These are phyloP conservation scores for Struthidea cinerea DNA, from an alignment of 2,113 vertebrate genomes.

Conservation along the genomic window DNA sequence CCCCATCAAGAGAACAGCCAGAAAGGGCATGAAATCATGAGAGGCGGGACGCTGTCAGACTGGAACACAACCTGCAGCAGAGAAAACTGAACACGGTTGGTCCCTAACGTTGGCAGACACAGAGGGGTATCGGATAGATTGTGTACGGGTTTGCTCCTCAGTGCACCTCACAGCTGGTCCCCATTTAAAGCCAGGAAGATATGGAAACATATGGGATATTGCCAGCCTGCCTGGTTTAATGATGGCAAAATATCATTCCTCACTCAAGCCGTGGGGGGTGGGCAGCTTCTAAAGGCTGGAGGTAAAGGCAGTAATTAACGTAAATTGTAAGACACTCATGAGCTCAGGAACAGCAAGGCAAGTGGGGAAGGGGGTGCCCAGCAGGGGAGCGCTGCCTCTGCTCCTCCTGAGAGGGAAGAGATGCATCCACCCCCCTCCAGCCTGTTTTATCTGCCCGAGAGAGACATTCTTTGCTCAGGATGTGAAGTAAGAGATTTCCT, in stretches of 20 bases:
- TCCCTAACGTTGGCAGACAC: neutral
- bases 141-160: neutral
- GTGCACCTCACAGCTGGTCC: neutral
- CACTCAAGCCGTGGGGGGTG: neutral
- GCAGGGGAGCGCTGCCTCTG: neutral
- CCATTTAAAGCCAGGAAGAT: neutral
- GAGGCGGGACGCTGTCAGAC: fast-evolving
- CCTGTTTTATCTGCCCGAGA: neutral
- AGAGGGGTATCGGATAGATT: neutral
- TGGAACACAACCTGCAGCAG: neutral
- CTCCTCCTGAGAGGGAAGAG: neutral
- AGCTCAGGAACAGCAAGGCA: neutral
- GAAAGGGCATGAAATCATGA: neutral
- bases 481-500: neutral
- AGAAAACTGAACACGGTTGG: neutral
- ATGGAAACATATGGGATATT: neutral
- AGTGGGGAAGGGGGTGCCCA: neutral
- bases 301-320: neutral
- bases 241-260: neutral
- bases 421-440: neutral
- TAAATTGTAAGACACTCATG: neutral
- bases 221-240: neutral
- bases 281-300: neutral
- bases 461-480: neutral
- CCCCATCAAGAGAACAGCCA: neutral